Base-by-base conservation (phyloP, 2,888 invertebrate genomes). In the Pseudanteris insignis region DNA sequence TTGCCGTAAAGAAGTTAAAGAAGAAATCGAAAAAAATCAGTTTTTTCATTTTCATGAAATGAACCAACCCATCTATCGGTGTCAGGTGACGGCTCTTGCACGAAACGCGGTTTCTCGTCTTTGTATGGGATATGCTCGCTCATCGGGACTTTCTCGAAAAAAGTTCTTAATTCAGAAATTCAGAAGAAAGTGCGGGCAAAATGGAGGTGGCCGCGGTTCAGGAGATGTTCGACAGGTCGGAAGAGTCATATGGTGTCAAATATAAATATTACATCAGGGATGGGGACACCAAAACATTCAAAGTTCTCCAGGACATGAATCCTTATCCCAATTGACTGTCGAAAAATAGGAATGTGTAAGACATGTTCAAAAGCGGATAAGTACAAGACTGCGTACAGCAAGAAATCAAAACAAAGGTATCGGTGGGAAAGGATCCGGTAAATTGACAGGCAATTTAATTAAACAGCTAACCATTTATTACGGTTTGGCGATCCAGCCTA, bases 241-340 rank as follows among this genome's bases (percentile, higher is more conserved):
- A 54, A 65, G 46, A 63, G 26, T 26, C 26, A 14, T 14, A 51
- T 44, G 36, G 63, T n/a, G 61, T 65, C 4, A 60, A 50, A 18
- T 65, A 69, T 18, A 28, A 28, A n/a, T 65, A 63, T 46, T 66
- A 67, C 14, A 66, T 66, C 8, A 64, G 60, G 13, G 65, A 68
- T 11, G 55, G 58, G 24, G 65, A 65, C 30, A 53, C 63, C 1
- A 66, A 67, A 58, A 67, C 63, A 1, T 68, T 26, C 26, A 33
- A 8, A 29, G 64, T 26, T 15, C 48, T 65, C 15, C 2, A 40
- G 2, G 40, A 54, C 9, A 28, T 29, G 6, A 50, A 61, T 30
- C 48, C 48, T 7, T 57, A 57, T 29, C n/a, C 21, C 14, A 26
- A 38, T 9, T 29, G 28, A 54, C 24, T 13, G 6, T 36, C 6